Conservation (phyloP, 2,888 invertebrate species). For the Spisula subtruncata region DNA sequence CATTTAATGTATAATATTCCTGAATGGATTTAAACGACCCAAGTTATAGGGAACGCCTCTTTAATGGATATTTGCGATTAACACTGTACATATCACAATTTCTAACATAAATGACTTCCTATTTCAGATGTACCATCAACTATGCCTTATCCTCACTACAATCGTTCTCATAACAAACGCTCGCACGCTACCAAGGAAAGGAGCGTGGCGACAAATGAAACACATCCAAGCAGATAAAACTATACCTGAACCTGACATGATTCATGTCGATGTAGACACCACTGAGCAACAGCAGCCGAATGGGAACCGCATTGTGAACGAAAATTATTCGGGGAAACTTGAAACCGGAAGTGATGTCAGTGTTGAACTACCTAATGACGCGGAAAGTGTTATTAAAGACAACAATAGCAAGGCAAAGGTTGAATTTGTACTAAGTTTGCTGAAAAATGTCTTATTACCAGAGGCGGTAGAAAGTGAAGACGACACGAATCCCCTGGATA, state of each 20-base stretch:
- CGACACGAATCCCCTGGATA: slow-evolving; percentile 5
- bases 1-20: too few relatives aligned
- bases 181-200: background rate
- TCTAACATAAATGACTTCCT: background rate
- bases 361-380: background rate
- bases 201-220: background rate
- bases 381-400: background rate
- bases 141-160: background rate
- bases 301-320: background rate
- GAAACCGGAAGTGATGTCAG: background rate
- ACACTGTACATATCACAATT: too few relatives aligned
- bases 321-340: background rate
- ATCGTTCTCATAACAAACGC: background rate
- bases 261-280: background rate
- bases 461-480: background rate
- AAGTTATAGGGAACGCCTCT: too few relatives aligned
- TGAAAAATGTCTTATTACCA: background rate
- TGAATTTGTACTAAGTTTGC: background rate
- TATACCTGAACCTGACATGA: background rate
- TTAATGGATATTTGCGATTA: too few relatives aligned
- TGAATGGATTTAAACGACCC: too few relatives aligned
- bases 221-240: background rate
- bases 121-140: background rate
- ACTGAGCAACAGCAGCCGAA: background rate
- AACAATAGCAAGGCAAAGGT: background rate